phyloP scores from a whole-genome alignment of 2,113 vertebrate species.

The Apus apus region DNA sequence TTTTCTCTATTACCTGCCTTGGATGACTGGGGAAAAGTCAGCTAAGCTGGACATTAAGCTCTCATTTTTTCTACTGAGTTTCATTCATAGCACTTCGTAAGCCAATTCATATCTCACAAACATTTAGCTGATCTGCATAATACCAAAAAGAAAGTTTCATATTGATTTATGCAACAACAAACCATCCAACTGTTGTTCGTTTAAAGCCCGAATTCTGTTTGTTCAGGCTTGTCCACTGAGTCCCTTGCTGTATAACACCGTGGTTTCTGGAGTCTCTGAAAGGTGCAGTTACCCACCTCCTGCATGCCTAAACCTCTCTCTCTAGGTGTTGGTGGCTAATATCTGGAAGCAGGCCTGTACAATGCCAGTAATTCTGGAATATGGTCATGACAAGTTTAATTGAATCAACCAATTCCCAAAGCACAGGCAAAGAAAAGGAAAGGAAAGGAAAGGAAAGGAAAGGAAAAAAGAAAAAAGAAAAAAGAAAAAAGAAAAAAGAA shows the following conservation, averaged over 20 bases:
- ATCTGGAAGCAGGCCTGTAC: background rate
- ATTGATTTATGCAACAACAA: background rate
- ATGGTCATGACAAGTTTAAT: background rate
- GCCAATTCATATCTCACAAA: background rate
- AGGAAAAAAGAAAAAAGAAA: no score
- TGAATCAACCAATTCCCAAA: background rate
- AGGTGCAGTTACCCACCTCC: background rate
- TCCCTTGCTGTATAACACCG: background rate
- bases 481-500: no score
- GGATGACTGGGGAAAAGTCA: background rate
- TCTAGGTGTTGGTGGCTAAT: background rate
- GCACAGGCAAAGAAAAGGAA: background rate
- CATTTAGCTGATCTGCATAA: background rate
- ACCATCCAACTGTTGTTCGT: background rate
- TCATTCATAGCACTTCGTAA: background rate
- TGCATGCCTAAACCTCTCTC: rapidly evolving
- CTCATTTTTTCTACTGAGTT: background rate
- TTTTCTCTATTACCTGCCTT: background rate
- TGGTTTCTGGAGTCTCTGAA: background rate
- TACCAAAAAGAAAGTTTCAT: background rate
- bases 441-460: no score
- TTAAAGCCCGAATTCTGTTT: background rate
- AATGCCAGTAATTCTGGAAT: background rate
- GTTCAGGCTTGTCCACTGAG: background rate
- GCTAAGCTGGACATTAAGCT: background rate